A percentile compares a stretch with the other conserved stretches of the same genome.
These are phyloP conservation scores for Osmoderma eremita DNA, from an alignment of 2,888 invertebrate species.

Conservation along the genomic window DNA sequence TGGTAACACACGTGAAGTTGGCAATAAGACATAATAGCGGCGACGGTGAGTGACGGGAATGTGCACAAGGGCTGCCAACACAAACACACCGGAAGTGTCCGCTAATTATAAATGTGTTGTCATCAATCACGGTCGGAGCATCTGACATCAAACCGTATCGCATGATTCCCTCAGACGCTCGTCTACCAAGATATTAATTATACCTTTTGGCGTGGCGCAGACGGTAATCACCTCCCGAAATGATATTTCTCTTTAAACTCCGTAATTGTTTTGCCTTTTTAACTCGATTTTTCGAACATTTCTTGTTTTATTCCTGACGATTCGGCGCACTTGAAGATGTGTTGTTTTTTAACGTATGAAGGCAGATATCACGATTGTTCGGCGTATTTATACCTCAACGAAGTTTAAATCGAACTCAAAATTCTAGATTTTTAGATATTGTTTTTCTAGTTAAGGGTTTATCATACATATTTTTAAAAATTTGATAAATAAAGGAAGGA, in stretches of 20 bases:
- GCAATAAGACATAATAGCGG: slow-evolving; percentile 57
- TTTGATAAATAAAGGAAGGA: too few relatives aligned
- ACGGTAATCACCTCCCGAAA: slow-evolving; percentile 36
- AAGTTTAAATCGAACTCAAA: too few relatives aligned
- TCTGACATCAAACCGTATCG: slow-evolving; percentile 48
- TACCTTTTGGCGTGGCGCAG: slow-evolving; percentile 33
- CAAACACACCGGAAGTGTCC: slow-evolving; percentile 64
- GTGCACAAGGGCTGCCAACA: slow-evolving; percentile 60
- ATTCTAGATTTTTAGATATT: too few relatives aligned
- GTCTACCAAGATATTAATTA: slow-evolving; percentile 42
- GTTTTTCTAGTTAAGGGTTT: background rate
- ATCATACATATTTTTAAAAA: background rate
- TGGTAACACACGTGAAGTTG: slow-evolving; percentile 54
- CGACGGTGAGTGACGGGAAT: slow-evolving; percentile 58
- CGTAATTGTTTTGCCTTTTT: slow-evolving; percentile 28
- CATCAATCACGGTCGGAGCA: slow-evolving; percentile 61
- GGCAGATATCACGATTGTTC: too few relatives aligned
- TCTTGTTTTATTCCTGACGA: background rate
- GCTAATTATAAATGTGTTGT: slow-evolving; percentile 65
- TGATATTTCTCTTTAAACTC: slow-evolving; percentile 35
- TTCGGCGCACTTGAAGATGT: too few relatives aligned
- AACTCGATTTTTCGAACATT: slow-evolving; percentile 1
- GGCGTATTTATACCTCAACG: too few relatives aligned
- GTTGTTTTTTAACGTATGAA: too few relatives aligned
- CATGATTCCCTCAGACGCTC: slow-evolving; percentile 44